phyloP scores from a whole-genome alignment of 2,113 vertebrate species.

The Talpa occidentalis region DNA sequence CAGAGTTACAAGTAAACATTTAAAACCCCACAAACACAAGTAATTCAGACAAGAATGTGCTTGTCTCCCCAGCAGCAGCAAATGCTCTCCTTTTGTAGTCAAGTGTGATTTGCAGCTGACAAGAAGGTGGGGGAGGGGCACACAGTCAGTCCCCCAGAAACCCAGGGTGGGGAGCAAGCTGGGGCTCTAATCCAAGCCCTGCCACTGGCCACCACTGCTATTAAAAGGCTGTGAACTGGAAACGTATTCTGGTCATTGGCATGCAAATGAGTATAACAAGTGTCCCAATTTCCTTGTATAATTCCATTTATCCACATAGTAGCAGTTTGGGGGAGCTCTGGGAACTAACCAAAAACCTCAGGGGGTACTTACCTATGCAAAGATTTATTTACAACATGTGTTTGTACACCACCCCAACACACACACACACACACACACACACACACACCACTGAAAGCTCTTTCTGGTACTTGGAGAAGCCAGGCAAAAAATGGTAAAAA shows the following conservation, averaged over 20 bases:
- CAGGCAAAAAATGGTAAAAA: background rate
- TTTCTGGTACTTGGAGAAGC: background rate
- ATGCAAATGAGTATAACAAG: constrained; percentile 60
- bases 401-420: background rate
- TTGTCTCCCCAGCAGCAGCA: background rate
- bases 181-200: background rate
- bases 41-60: constrained; percentile 10
- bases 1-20: background rate
- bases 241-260: constrained; percentile 55
- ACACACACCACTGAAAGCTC: background rate
- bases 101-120: background rate
- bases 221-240: constrained; percentile 73
- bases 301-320: constrained; percentile 32
- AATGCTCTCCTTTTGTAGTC: background rate
- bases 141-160: background rate
- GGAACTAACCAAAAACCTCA: constrained; percentile 17
- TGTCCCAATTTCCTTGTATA: constrained; percentile 56
- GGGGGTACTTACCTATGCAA: background rate
- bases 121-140: background rate
- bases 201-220: background rate
- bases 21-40: background rate
- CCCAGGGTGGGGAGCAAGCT: background rate
- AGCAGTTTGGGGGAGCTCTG: constrained; percentile 19
- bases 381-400: background rate
- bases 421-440: background rate